Conservation (phyloP, 2,113 vertebrate genomes). For the Oreochromis niloticus region DNA sequence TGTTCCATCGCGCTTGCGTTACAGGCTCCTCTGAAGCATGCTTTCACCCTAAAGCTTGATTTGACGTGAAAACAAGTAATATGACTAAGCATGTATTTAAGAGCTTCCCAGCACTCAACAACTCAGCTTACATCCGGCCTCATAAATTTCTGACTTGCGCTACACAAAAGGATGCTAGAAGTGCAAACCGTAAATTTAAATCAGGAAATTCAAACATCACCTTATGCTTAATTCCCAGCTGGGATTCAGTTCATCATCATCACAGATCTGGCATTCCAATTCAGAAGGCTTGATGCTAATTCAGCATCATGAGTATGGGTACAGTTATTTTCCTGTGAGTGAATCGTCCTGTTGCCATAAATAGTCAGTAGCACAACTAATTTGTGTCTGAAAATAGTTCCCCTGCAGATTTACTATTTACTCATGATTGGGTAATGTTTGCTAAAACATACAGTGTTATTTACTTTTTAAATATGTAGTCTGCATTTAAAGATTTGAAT, state of each 20-base stretch:
- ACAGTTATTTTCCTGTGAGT: not conserved
- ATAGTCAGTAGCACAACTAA: not conserved
- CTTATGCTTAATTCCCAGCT: not conserved
- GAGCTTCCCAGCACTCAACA: conserved; percentile 54
- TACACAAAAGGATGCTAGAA: conserved; percentile 1
- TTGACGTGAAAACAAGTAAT: conserved; percentile 42
- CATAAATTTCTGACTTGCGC: conserved; percentile 32
- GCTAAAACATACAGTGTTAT: not conserved
- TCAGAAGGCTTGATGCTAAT: not conserved
- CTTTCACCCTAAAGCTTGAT: not conserved
- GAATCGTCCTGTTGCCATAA: not conserved
- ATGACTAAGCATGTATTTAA: conserved; percentile 57
- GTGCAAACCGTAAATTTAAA: not conserved
- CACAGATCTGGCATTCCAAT: not conserved
- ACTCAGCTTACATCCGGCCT: conserved; percentile 26
- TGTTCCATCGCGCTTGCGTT: not conserved
- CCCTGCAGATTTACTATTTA: not conserved
- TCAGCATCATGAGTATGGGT: not conserved
- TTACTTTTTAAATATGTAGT: not conserved
- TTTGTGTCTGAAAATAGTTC: not conserved
- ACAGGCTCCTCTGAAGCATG: not conserved
- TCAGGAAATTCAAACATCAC: not conserved
- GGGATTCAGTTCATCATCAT: not conserved
- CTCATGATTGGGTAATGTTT: not conserved
- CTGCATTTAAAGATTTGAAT: not conserved